These are phyloP conservation scores for Ammospiza caudacuta DNA, from an alignment of 2,113 vertebrate species.

Conservation along the genomic window DNA sequence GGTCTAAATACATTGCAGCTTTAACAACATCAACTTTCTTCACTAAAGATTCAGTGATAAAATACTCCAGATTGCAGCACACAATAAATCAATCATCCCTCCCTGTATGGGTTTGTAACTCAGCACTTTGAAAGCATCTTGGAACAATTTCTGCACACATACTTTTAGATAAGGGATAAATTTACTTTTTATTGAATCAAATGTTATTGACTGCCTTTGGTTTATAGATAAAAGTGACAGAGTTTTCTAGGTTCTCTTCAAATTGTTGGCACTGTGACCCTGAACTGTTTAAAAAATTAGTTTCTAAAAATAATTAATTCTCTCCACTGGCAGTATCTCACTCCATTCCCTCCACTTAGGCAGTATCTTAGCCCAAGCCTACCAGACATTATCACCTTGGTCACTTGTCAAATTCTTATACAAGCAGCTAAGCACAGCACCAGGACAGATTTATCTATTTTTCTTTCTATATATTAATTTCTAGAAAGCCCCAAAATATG, in stretches of 20 bases:
- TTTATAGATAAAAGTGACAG: neutral
- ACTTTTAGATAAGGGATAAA: conserved; percentile 19
- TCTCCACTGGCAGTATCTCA: neutral
- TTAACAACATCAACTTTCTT: neutral
- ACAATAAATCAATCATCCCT: conserved; percentile 36
- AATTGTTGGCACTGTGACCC: neutral
- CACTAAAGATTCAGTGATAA: conserved; percentile 41
- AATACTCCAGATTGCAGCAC: conserved; percentile 30
- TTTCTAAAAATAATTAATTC: neutral
- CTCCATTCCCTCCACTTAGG: neutral
- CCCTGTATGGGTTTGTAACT: neutral
- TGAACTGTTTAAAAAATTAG: neutral
- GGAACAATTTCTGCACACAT: conserved; percentile 21
- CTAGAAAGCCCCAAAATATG: neutral
- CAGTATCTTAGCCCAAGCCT: neutral
- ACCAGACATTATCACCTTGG: neutral
- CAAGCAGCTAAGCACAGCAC: neutral
- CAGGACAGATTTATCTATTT: neutral
- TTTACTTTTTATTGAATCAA: conserved; percentile 26
- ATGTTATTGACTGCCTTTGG: neutral
- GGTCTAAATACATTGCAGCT: neutral
- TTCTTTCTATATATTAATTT: neutral
- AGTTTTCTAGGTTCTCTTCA: neutral
- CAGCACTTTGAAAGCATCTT: conserved; percentile 33
- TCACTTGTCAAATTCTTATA: neutral